Percentiles rank a stretch among this genome's conserved stretches.
phyloP scores from a whole-genome alignment of 2,113 vertebrate species.

The Hirundichthys speculiger region DNA sequence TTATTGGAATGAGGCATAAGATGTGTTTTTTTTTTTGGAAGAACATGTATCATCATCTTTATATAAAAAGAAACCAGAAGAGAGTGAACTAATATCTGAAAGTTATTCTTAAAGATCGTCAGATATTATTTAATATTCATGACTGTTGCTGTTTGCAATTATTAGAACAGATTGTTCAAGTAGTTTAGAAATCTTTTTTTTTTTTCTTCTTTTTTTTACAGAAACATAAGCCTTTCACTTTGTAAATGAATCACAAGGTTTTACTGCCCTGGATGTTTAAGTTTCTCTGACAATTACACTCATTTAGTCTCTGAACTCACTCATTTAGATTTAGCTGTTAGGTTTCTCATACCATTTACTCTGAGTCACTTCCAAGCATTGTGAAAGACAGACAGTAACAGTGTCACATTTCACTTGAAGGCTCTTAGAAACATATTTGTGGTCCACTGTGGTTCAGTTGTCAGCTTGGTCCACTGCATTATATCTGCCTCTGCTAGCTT shows the following conservation, averaged over 20 bases:
- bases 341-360: constrained; percentile 59
- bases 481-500: constrained; percentile 34
- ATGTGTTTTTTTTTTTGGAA: constrained; percentile 51
- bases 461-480: constrained; percentile 49
- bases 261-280: not conserved
- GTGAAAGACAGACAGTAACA: constrained; percentile 52
- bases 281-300: not conserved
- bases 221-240: constrained; percentile 1
- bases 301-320: constrained; percentile 2
- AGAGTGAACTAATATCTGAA: constrained; percentile 53
- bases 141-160: too few relatives aligned
- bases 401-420: constrained; percentile 69
- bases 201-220: too few relatives aligned
- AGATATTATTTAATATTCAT: too few relatives aligned
- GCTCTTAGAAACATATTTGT: constrained; percentile 57
- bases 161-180: too few relatives aligned
- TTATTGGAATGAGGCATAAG: constrained; percentile 57
- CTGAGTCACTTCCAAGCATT: constrained; percentile 44
- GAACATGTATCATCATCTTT: constrained; percentile 32
- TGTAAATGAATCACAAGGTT: constrained; percentile 6
- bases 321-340: constrained; percentile 40
- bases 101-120: constrained; percentile 2
- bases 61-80: constrained; percentile 23
- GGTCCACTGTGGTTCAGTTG: constrained; percentile 70
- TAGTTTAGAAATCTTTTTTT: too few relatives aligned